Conservation (phyloP, 64 coral and sea anemone genomes). For the Trachythela sp. region DNA sequence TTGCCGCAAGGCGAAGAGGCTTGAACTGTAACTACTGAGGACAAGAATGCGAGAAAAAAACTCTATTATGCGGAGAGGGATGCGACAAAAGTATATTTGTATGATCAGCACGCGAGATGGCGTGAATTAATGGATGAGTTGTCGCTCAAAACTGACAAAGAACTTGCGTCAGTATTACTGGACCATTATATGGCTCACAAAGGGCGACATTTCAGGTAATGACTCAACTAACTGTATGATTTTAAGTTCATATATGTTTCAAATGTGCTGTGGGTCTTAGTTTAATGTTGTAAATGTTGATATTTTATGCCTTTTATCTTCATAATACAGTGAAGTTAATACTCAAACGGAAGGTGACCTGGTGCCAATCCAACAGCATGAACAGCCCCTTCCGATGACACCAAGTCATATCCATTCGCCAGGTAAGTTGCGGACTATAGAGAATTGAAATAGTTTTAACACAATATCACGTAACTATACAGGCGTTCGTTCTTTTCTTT, state of each 20-base stretch:
- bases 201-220: slow-evolving; percentile 1
- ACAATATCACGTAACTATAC: background rate
- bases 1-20: too few relatives aligned
- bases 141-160: background rate
- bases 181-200: background rate
- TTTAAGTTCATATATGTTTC: too few relatives aligned
- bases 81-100: background rate
- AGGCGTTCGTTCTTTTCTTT: background rate
- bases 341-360: background rate
- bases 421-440: background rate
- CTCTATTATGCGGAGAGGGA: background rate
- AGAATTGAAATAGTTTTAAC: background rate
- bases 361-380: background rate
- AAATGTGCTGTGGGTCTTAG: background rate
- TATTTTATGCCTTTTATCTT: background rate
- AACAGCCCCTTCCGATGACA: background rate
- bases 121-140: background rate
- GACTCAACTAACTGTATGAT: background rate
- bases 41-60: background rate
- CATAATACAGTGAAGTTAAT: background rate
- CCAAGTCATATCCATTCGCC: background rate
- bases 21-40: too few relatives aligned
- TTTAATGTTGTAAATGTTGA: background rate
- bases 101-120: background rate
- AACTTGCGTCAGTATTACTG: background rate